These are phyloP conservation scores for Cephus pygmeus DNA, from an alignment of 2,888 invertebrate species.

Conservation along the genomic window DNA sequence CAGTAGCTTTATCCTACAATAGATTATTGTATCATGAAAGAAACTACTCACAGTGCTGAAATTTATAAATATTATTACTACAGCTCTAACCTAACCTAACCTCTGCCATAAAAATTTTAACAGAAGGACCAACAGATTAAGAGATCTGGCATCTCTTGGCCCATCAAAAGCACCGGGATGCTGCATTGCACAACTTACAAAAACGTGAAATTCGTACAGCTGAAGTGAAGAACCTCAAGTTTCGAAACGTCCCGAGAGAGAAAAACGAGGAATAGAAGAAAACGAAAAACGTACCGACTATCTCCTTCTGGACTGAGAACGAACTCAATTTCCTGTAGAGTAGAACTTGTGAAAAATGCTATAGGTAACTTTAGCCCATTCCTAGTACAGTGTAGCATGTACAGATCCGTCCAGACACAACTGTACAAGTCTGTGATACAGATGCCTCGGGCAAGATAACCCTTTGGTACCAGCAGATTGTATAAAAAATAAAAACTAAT, in stretches of 20 bases:
- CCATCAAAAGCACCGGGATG: background rate
- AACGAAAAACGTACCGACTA: background rate
- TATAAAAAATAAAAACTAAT: background rate
- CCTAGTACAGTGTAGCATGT: background rate
- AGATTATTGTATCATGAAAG: background rate
- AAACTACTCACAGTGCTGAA: background rate
- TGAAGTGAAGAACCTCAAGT: background rate
- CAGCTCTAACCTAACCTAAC: background rate
- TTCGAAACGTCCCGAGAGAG: background rate
- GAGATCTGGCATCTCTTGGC: background rate
- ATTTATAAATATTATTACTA: background rate
- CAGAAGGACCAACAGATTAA: background rate
- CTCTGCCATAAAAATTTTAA: background rate
- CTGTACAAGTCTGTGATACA: background rate
- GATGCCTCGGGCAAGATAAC: background rate
- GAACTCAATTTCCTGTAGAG: background rate
- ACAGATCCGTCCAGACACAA: background rate
- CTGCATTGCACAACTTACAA: background rate
- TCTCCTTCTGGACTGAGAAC: background rate
- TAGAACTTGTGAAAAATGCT: background rate
- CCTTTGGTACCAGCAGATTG: background rate
- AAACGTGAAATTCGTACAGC: background rate
- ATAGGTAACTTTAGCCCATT: background rate
- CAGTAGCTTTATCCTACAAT: background rate
- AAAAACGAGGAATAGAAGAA: background rate